These are phyloP conservation scores for Eulemur albifrons DNA, from an alignment of 2,797 vertebrate genomes.

Conservation along the genomic window DNA sequence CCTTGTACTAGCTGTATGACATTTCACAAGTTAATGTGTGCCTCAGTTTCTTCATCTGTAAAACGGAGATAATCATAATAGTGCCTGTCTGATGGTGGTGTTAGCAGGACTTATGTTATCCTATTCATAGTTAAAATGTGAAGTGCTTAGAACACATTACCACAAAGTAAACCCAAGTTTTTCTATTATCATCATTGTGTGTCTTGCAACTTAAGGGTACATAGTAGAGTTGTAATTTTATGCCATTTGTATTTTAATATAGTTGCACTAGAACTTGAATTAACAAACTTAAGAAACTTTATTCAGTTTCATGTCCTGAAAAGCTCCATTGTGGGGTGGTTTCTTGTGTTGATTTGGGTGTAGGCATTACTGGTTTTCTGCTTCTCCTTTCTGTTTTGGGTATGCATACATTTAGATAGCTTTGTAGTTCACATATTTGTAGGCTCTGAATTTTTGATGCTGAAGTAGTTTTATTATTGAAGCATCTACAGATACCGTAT, in stretches of 20 bases:
- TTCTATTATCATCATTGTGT: not conserved
- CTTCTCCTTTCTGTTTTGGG: not conserved
- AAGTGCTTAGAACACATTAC: not conserved
- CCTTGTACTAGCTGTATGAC: not conserved
- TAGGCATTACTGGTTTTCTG: not conserved
- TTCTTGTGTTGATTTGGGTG: not conserved
- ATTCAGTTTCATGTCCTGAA: not conserved
- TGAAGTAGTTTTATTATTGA: constrained; percentile 29
- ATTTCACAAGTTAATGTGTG: not conserved
- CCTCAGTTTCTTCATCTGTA: constrained; percentile 7
- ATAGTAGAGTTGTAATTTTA: not conserved
- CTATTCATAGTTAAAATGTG: not conserved
- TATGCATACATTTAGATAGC: not conserved
- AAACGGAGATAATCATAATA: constrained; percentile 18
- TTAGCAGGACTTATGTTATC: not conserved
- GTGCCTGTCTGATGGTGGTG: not conserved
- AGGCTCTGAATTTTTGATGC: constrained; percentile 39
- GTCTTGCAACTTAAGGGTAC: not conserved
- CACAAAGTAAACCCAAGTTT: not conserved
- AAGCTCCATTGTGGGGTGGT: not conserved
- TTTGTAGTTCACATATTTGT: constrained; percentile 1
- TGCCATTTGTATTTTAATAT: not conserved
- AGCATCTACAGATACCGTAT: not conserved
- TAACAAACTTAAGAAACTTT: not conserved
- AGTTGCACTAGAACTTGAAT: constrained; percentile 19